These are phyloP conservation scores for Lithobates sylvaticus DNA, from an alignment of 2,797 vertebrate species.

Conservation along the genomic window DNA sequence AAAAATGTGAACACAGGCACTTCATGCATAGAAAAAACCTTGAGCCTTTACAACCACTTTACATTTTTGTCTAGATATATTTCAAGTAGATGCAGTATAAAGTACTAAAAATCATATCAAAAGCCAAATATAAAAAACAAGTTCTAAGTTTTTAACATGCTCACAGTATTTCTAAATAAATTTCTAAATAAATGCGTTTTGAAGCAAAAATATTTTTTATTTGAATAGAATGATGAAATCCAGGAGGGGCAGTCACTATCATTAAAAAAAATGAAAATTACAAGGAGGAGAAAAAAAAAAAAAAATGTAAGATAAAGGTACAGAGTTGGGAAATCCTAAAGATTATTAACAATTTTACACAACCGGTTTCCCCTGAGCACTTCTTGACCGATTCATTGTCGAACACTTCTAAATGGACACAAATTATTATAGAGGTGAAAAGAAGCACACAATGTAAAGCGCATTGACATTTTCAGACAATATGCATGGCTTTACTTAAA, in stretches of 20 bases:
- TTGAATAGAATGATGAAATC: conserved; percentile 81
- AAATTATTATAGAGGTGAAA: neutral
- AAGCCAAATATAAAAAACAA: no score
- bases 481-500: neutral
- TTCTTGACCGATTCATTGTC: neutral
- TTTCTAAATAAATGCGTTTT: conserved; percentile 63
- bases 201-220: conserved; percentile 88
- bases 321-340: neutral
- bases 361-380: conserved; percentile 15
- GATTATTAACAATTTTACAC: neutral
- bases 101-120: no score
- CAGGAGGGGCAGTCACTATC: conserved; percentile 56
- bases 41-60: no score
- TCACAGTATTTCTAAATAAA: neutral
- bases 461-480: neutral
- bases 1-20: no score
- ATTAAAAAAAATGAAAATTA: neutral
- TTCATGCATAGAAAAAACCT: no score
- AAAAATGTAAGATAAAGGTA: neutral
- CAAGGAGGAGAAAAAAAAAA: neutral
- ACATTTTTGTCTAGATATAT: no score
- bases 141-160: no score
- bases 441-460: neutral
- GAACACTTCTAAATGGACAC: conserved; percentile 14
- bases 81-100: no score